Evolutionary conservation across 2,113 vertebrate genomes (phyloP).

Genomic region (Clarias magur): DNA sequence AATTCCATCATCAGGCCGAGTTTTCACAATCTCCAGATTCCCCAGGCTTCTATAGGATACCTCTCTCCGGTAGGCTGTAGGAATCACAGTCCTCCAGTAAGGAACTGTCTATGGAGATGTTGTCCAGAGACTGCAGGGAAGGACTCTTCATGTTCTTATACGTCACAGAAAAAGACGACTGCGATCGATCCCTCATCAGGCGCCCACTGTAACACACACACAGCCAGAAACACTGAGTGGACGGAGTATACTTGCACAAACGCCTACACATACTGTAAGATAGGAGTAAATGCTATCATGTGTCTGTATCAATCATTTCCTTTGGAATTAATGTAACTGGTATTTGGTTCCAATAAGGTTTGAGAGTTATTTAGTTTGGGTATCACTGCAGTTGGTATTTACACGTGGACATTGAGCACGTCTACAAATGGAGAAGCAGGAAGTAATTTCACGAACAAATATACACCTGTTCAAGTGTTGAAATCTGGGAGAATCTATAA

Average conservation of each 20-base stretch:
- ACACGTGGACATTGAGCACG: not conserved
- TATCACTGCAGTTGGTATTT: not conserved
- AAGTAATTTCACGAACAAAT: not conserved
- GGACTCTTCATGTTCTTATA: slow-evolving; percentile 94
- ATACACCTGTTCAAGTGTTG: not conserved
- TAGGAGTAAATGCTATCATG: not conserved
- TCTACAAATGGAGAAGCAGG: not conserved
- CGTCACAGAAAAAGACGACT: slow-evolving; percentile 84
- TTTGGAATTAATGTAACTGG: not conserved
- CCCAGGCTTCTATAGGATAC: slow-evolving; percentile 59
- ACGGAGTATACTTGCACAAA: not conserved
- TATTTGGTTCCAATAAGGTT: not conserved
- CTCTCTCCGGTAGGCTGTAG: slow-evolving; percentile 86
- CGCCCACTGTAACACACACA: slow-evolving; percentile 76
- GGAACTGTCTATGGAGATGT: slow-evolving; percentile 92
- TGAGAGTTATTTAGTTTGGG: not conserved
- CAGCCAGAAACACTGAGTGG: slow-evolving; percentile 19
- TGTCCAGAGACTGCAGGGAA: slow-evolving; percentile 90
- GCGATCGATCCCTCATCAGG: slow-evolving; percentile 84
- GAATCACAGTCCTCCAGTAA: slow-evolving; percentile 87
- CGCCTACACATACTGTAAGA: not conserved
- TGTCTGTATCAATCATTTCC: too few relatives aligned
- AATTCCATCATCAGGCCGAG: not conserved
- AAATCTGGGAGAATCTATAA: not conserved
- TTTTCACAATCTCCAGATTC: not conserved